phyloP scores from a whole-genome alignment of 2,888 invertebrate species.

The Adela reaumurella region DNA sequence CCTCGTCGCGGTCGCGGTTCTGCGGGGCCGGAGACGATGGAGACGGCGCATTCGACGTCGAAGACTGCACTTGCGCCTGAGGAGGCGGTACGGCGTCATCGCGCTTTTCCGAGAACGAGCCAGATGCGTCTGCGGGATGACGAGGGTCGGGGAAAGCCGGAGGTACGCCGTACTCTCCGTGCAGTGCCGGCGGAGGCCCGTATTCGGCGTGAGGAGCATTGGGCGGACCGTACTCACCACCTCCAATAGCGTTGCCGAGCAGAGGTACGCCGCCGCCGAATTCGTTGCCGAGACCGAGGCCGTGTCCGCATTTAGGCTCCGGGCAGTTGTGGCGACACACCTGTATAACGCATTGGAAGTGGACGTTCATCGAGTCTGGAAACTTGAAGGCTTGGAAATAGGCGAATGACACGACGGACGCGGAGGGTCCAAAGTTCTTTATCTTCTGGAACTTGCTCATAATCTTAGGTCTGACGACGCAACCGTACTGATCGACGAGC shows the following conservation, averaged over 20 bases:
- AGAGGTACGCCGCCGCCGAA: slow-evolving; percentile 68
- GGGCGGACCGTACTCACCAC: slow-evolving; percentile 63
- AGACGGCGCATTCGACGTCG: slow-evolving; percentile 63
- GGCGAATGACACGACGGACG: slow-evolving; percentile 90
- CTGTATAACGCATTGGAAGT: slow-evolving; percentile 95
- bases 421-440: slow-evolving; percentile 92
- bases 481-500: slow-evolving; percentile 89
- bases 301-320: slow-evolving; percentile 80
- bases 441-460: slow-evolving; percentile 96
- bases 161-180: slow-evolving; percentile 69
- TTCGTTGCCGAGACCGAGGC: slow-evolving; percentile 56
- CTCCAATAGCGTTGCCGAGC: slow-evolving; percentile 56
- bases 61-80: slow-evolving; percentile 73
- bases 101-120: slow-evolving; percentile 79
- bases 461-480: slow-evolving; percentile 89
- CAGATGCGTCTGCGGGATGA: slow-evolving; percentile 80
- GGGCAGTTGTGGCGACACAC: slow-evolving; percentile 92
- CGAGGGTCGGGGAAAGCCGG: slow-evolving; percentile 84
- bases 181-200: slow-evolving; percentile 62
- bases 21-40: slow-evolving; percentile 51
- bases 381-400: slow-evolving; percentile 97
- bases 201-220: slow-evolving; percentile 62
- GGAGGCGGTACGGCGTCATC: slow-evolving; percentile 78
- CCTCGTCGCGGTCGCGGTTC: slow-evolving; percentile 45
- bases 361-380: slow-evolving; percentile 95